These are phyloP conservation scores for Halichoerus grypus DNA, from an alignment of 2,113 vertebrate species.

Conservation along the genomic window DNA sequence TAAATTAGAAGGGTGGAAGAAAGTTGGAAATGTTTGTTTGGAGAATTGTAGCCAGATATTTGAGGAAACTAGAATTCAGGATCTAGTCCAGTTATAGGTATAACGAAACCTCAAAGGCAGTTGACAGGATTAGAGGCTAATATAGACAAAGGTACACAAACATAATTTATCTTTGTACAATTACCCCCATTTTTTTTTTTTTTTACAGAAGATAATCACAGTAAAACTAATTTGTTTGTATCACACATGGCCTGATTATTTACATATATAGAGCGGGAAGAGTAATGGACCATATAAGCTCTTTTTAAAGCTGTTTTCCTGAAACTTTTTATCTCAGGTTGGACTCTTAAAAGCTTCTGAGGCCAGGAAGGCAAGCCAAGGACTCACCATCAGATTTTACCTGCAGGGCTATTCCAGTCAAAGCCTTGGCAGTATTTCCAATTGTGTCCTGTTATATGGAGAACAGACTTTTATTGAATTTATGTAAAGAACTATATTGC, in stretches of 20 bases:
- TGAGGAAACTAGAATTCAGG: neutral
- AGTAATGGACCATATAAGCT: neutral
- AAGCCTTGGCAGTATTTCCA: neutral
- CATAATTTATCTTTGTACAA: neutral
- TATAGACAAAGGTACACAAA: neutral
- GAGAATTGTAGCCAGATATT: neutral
- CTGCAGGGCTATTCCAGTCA: neutral
- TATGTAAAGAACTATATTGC: neutral
- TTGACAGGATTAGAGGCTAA: neutral
- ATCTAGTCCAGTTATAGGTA: neutral
- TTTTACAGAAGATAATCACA: neutral
- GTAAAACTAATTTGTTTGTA: neutral
- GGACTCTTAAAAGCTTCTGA: neutral
- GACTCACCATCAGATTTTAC: neutral
- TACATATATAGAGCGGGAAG: neutral
- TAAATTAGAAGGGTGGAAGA: neutral
- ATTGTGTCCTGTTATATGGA: neutral
- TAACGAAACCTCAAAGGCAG: neutral
- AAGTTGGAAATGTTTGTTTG: neutral
- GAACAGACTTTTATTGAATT: neutral
- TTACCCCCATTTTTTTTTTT: neutral
- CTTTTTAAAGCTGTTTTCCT: neutral
- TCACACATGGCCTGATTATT: neutral
- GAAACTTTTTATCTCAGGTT: neutral
- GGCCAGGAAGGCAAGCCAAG: neutral